Percentiles rank a stretch among this genome's conserved stretches.
phyloP scores from a whole-genome alignment of 2,113 vertebrate genomes.

The Gnathonemus longibarbis region DNA sequence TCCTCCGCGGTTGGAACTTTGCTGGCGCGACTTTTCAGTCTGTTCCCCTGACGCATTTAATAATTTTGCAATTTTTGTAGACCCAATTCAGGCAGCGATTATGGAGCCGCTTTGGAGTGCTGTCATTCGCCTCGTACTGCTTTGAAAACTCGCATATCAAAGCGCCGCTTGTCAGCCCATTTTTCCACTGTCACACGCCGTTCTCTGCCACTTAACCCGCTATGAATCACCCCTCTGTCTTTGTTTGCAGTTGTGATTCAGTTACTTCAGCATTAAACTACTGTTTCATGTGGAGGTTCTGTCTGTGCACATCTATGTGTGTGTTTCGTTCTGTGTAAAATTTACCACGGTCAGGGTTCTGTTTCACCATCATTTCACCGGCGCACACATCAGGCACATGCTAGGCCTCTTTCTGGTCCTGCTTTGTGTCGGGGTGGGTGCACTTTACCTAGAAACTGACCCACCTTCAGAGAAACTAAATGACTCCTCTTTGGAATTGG shows the following conservation, averaged over 20 bases:
- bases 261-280: not conserved
- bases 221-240: not conserved
- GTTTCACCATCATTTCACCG: not conserved
- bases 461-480: conserved; percentile 36
- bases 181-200: not conserved
- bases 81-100: not conserved
- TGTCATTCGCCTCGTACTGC: not conserved
- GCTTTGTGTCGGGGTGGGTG: not conserved
- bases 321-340: not conserved
- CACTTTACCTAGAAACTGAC: conserved; percentile 25
- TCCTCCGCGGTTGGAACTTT: not conserved
- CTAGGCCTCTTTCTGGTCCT: not conserved
- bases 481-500: conserved; percentile 32
- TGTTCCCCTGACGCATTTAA: not conserved
- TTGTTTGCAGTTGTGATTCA: not conserved
- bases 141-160: not conserved
- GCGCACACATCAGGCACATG: not conserved
- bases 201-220: not conserved
- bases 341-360: not conserved
- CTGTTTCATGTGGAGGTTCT: not conserved
- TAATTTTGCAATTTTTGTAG: not conserved
- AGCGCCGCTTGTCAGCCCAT: not conserved
- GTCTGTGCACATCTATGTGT: not conserved
- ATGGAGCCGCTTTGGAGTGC: not conserved
- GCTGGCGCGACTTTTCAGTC: not conserved